Evolutionary conservation across 35 echinoderm and acorn worm species (phyloP).

Genomic region (Amphiura filiformis): DNA sequence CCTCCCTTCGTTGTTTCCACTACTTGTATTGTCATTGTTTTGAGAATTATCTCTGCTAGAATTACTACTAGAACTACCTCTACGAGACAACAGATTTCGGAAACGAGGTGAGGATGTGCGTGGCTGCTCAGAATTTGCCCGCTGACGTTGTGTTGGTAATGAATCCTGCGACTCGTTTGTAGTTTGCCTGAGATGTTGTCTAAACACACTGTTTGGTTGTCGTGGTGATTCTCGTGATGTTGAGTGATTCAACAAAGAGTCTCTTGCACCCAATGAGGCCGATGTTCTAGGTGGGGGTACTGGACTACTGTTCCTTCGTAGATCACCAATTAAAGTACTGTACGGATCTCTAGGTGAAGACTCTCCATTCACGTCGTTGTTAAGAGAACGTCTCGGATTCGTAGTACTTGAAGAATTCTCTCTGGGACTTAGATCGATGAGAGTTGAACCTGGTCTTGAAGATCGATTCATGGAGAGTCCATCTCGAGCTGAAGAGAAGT

Average conservation of each 20-base stretch:
- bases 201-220: constrained; percentile 2
- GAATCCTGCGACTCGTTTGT: not conserved
- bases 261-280: not conserved
- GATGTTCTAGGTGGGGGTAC: not conserved
- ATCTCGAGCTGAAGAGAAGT: not conserved
- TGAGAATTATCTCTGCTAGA: not conserved
- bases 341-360: not conserved
- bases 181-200: not conserved
- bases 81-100: not conserved
- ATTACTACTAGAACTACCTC: not conserved
- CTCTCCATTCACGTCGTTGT: not conserved
- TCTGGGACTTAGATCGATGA: not conserved
- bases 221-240: not conserved
- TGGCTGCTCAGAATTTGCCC: not conserved
- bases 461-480: not conserved
- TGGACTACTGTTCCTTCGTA: not conserved
- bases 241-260: not conserved
- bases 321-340: not conserved
- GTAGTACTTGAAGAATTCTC: not conserved
- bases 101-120: not conserved
- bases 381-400: not conserved
- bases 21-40: not conserved
- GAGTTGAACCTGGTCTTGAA: not conserved
- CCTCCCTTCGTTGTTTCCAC: not conserved
- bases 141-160: not conserved